These are phyloP conservation scores for Chamaetylas fuelleborni DNA, from an alignment of 2,113 vertebrate species.

Conservation along the genomic window DNA sequence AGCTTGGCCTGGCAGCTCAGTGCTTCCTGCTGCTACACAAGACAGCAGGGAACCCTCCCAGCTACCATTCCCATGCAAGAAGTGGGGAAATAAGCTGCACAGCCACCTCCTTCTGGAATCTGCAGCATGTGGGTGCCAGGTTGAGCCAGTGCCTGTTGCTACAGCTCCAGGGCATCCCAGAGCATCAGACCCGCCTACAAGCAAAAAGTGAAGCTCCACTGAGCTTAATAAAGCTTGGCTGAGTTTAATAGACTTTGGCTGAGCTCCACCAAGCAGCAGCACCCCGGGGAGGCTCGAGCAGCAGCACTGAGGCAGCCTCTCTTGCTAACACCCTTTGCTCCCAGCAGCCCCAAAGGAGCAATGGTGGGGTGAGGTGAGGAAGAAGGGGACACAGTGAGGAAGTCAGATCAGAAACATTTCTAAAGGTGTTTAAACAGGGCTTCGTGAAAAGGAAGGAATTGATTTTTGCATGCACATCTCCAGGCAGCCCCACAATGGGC, in stretches of 20 bases:
- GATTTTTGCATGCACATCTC: neutral
- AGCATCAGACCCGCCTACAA: neutral
- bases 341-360: neutral
- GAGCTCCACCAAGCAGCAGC: neutral
- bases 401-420: neutral
- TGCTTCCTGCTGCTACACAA: neutral
- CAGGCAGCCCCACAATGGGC: fast-evolving
- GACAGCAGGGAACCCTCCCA: neutral
- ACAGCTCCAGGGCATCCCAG: neutral
- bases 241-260: neutral
- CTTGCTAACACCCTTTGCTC: neutral
- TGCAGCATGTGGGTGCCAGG: neutral
- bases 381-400: neutral
- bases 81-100: neutral
- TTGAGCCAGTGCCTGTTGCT: neutral
- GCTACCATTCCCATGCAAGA: neutral
- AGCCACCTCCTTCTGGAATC: neutral
- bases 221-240: neutral
- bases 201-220: neutral
- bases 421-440: neutral
- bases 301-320: neutral
- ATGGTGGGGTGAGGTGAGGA: fast-evolving
- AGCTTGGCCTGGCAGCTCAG: neutral
- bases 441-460: neutral
- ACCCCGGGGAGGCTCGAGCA: fast-evolving